Base-by-base conservation (phyloP, 2,888 invertebrate genomes). In the Diaprepes abbreviatus region DNA sequence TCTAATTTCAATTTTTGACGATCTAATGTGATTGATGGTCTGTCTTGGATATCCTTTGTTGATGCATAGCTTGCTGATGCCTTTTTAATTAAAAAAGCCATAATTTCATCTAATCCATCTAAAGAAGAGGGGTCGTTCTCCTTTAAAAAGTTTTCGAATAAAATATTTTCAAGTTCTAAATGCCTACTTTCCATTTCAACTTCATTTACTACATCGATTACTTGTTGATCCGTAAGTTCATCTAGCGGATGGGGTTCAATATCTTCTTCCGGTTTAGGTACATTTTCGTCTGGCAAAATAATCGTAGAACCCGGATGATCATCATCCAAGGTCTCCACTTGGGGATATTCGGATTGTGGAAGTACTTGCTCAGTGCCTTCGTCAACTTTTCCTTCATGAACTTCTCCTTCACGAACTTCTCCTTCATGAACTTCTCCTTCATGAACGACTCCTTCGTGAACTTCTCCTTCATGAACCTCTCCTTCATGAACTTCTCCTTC, bases 101-200 rank as follows among this genome's bases (percentile, higher is more conserved):
- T 35, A 6, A 75, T 48, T 10, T 62, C 63, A 7, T 76, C 75
- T 2, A 76, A 28, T 3, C 73, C 74, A 1, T 76, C 76, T 17
- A 78, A 28, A 0, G 65, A 35, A 3, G 48, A 14, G 9, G 76
- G 75, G 48, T 75, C 75, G 43, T 78, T 74, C 9, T 73, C 70
- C 50, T 52, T 55, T 10, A 78, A 31, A 58, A 74, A 78, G 5
- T 70, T 68, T 6, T 70, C 62, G 31, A 78, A 76, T 7, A 78
- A 43, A n/a, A 40, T 45, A 58, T 78, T 78, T 55, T 78, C 77
- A 6, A 76, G 24, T 40, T 65, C 45, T 17, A 75, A 45, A 48
- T 76, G 74, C 17, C 52, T 62, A 28, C 68, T 64, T 58, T 74
- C 70, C n/a, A 36, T 66, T 58, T 75, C 76, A 31, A 71, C 19